These are phyloP conservation scores for Caenorhabditis sp. DNA, from an alignment of 2,888 invertebrate species.

Conservation along the genomic window DNA sequence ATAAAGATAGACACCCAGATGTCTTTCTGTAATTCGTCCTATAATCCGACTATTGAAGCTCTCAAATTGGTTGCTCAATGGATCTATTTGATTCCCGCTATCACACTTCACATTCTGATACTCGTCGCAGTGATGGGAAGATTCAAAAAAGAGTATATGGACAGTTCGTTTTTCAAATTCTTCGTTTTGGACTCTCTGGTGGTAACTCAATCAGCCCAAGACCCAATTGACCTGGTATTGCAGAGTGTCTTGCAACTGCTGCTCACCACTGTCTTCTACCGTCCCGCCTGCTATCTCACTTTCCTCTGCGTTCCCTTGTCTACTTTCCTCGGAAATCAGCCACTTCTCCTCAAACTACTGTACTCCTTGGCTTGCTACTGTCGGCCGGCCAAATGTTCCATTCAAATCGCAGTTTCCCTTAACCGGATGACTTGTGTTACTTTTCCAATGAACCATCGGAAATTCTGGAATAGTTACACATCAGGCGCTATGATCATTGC, in stretches of 20 bases:
- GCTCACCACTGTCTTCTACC: not conserved
- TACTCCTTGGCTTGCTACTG: not conserved
- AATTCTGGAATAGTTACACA: not conserved
- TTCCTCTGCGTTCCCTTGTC: not conserved
- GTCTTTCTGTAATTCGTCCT: not conserved
- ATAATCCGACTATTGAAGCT: not conserved
- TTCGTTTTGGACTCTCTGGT: not conserved
- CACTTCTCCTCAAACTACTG: not conserved
- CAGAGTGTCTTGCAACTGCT: not conserved
- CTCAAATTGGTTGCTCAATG: not conserved
- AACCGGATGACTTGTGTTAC: constrained; percentile 9
- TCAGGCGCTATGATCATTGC: not conserved
- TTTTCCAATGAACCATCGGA: not conserved
- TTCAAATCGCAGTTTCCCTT: constrained; percentile 15
- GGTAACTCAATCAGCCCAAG: not conserved
- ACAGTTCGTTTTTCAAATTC: not conserved
- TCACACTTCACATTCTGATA: not conserved
- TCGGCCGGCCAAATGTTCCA: not conserved
- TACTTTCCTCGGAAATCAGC: not conserved
- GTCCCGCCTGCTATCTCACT: not conserved
- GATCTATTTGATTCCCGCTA: not conserved
- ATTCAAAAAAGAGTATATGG: not conserved
- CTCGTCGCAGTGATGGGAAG: not conserved
- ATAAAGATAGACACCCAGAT: not conserved
- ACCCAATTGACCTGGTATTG: not conserved